Evolutionary conservation across 2,113 vertebrate genomes (phyloP).

Genomic region (Callionymus lyra): DNA sequence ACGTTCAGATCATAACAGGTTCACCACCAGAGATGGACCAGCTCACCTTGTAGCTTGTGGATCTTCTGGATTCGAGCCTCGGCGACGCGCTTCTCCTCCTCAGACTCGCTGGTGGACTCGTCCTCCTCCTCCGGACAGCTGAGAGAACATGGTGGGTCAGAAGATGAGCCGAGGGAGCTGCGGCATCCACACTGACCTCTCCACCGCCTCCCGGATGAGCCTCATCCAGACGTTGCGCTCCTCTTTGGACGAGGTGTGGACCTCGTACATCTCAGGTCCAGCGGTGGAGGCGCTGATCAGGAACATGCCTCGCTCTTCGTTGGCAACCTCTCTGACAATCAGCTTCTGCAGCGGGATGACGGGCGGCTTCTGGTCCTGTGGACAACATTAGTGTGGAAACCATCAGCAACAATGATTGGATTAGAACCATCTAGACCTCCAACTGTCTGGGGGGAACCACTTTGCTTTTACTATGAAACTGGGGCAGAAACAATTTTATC

Average conservation of each 20-base stretch:
- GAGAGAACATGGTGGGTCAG: constrained; percentile 5
- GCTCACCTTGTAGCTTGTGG: constrained; percentile 80
- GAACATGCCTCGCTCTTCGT: constrained; percentile 93
- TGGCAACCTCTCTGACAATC: constrained; percentile 93
- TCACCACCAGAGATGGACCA: not conserved
- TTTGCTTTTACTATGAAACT: no score
- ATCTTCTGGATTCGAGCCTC: constrained; percentile 80
- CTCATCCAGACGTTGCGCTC: constrained; percentile 92
- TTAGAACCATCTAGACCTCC: no score
- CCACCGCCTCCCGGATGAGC: constrained; percentile 83
- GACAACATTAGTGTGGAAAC: not conserved
- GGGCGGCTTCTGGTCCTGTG: constrained; percentile 89
- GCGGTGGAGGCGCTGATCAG: constrained; percentile 86
- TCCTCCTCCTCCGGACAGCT: constrained; percentile 89
- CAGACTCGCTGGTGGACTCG: constrained; percentile 75
- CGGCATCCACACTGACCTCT: constrained; percentile 68
- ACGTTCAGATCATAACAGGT: not conserved
- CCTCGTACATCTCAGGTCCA: constrained; percentile 95
- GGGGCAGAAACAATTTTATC: no score
- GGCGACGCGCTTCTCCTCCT: constrained; percentile 78
- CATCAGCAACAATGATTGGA: no score
- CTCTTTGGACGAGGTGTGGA: constrained; percentile 84
- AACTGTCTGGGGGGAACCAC: no score
- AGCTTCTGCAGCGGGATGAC: constrained; percentile 90
- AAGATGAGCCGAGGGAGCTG: not conserved